Conservation (phyloP, 2,113 vertebrate genomes). For the Phrynocephalus versicolor region DNA sequence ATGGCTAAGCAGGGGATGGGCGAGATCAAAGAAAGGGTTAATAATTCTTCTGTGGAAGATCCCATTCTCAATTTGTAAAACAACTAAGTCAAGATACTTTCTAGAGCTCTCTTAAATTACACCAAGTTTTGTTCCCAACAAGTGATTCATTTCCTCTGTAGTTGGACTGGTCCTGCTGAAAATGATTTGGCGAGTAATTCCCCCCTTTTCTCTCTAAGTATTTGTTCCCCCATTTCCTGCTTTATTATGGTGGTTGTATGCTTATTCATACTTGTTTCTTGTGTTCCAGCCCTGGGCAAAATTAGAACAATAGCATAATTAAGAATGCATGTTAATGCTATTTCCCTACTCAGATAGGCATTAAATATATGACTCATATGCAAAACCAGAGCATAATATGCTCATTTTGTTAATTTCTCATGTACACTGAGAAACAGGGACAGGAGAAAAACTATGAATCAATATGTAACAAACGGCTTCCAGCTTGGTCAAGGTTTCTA, state of each 20-base stretch:
- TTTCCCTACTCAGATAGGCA: neutral
- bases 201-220: neutral
- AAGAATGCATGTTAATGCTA: slow-evolving; percentile 10
- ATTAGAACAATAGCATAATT: slow-evolving; percentile 9
- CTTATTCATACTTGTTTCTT: neutral
- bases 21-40: too few species aligned
- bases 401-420: slow-evolving; percentile 12
- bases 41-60: too few species aligned
- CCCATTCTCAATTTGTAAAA: too few species aligned
- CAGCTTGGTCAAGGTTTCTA: neutral
- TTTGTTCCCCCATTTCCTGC: neutral
- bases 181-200: neutral
- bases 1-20: too few species aligned
- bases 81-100: too few species aligned
- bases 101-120: too few species aligned
- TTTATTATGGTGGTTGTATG: neutral
- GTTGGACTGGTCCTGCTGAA: neutral
- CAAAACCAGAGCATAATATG: slow-evolving; percentile 2
- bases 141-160: neutral
- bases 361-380: slow-evolving; percentile 1
- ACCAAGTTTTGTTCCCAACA: neutral
- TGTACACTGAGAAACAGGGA: neutral
- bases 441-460: neutral
- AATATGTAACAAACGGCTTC: neutral
- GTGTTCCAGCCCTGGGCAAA: neutral